Percentiles rank a stretch among this genome's conserved stretches.
Evolutionary conservation across 2,797 vertebrate genomes (phyloP).

Genomic region (Platalea minor): DNA sequence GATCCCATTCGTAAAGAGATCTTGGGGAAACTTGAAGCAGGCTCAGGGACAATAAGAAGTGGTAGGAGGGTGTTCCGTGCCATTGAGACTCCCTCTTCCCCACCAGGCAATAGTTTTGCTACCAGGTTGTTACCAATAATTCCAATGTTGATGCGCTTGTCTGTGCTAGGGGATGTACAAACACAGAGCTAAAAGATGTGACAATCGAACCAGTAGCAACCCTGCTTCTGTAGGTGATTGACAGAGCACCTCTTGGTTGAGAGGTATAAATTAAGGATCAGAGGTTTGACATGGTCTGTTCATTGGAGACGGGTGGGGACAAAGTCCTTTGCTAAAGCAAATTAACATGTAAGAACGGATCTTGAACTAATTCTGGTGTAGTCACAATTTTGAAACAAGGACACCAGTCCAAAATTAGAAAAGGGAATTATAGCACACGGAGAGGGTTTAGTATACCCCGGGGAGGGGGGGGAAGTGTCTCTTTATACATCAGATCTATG

Average conservation of each 20-base stretch:
- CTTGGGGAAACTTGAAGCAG: rapidly evolving
- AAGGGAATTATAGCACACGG: neutral
- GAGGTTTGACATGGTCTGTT: neutral
- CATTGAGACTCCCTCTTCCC: neutral
- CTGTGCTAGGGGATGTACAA: neutral
- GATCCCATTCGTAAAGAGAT: neutral
- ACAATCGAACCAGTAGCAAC: neutral
- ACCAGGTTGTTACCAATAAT: neutral
- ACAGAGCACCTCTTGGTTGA: neutral
- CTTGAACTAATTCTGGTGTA: neutral
- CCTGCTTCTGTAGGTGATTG: neutral
- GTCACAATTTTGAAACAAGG: neutral
- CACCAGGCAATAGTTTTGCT: neutral
- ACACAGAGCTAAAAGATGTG: neutral
- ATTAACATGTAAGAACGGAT: neutral
- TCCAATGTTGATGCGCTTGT: rapidly evolving
- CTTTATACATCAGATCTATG: neutral
- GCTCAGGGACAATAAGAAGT: neutral
- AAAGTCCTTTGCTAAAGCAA: neutral
- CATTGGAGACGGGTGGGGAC: no score
- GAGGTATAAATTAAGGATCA: neutral
- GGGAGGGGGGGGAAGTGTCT: neutral
- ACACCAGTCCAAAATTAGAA: neutral
- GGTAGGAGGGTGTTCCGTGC: neutral
- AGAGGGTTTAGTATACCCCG: neutral